These are phyloP conservation scores for Mustelus asterias DNA, from an alignment of 2,113 vertebrate genomes.

Conservation along the genomic window DNA sequence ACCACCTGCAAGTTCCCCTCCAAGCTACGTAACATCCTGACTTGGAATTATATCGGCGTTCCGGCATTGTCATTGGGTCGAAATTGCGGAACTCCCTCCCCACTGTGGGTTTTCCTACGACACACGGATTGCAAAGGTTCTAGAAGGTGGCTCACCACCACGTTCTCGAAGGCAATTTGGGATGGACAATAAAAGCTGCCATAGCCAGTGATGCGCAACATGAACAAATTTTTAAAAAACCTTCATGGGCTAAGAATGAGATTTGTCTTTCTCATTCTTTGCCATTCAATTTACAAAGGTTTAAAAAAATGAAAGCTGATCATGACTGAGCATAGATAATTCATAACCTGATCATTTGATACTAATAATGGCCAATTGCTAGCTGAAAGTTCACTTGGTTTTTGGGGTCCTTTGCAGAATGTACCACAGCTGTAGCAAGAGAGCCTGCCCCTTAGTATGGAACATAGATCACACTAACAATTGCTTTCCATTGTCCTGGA, in stretches of 20 bases:
- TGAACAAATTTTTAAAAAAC: not conserved
- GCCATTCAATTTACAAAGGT: not conserved
- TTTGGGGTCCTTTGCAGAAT: not conserved
- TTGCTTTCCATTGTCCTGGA: not conserved
- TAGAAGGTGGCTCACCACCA: not conserved
- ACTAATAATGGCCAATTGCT: not conserved
- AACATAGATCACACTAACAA: not conserved
- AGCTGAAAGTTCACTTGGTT: not conserved
- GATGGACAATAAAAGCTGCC: not conserved
- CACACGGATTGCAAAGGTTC: not conserved
- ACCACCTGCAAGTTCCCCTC: not conserved
- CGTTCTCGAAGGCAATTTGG: not conserved
- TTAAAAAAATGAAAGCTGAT: not conserved
- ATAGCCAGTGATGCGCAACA: not conserved
- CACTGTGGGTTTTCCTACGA: too few relatives aligned
- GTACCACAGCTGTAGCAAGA: not conserved
- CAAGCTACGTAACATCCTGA: not conserved
- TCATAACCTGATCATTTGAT: not conserved
- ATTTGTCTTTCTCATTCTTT: not conserved
- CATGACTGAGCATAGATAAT: not conserved
- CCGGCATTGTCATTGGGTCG: not conserved
- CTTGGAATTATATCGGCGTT: not conserved
- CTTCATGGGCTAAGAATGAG: not conserved
- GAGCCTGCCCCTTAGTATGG: not conserved
- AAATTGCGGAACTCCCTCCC: not conserved